Base-by-base conservation (phyloP, 2,113 vertebrate species). In the Elephantulus edwardii region DNA sequence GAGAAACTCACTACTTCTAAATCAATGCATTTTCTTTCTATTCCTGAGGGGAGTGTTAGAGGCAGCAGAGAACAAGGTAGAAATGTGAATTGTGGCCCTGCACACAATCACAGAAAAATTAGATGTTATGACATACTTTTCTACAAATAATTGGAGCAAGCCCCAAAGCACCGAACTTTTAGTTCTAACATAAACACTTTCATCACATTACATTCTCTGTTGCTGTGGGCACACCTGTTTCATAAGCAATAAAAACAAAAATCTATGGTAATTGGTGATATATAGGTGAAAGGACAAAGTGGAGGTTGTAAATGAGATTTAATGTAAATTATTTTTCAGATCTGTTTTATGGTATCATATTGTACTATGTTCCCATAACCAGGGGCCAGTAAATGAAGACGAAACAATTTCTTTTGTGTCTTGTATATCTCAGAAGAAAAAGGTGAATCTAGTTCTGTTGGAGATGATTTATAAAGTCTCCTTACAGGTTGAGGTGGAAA, bases 11-110 rank as follows among this genome's bases (percentile, higher is more conserved):
- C 91, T 80, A 88, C 90, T 74, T 83, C 56, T 82, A 66, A 94
- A 80, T 94, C 92, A 90, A 40, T 90, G 76, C 30, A 48, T 89
- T 86, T 87, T 70, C 44, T 86, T 80, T 77, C 60, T 82, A 86
- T 91, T 87, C 84, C 84, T 68, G 70, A 28, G 12, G 40, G 19
- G 1, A 35, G 20, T 22, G 10, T 89, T 86, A 54, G 28, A 84
- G 56, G 83, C 77, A 74, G 33, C 77, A 50, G 91, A 82, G 50
- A 88, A 90, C 66, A 33, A 0, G 0, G 14, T 86, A 19, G 66
- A 50, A 93, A 74, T 60, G 86, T 81, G 92, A 90, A 50, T 17
- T 42, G 16, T 79, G 42, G 54, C n/a, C 78, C 28, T 12, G 35
- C 86, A 33, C 13, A 24, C 62, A 26, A n/a, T 44, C 35, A 48